Evolutionary conservation across 2,113 vertebrate genomes (phyloP), one percentile per base, ranked within the genome.

Genomic region (Macquaria ambigua): DNA sequence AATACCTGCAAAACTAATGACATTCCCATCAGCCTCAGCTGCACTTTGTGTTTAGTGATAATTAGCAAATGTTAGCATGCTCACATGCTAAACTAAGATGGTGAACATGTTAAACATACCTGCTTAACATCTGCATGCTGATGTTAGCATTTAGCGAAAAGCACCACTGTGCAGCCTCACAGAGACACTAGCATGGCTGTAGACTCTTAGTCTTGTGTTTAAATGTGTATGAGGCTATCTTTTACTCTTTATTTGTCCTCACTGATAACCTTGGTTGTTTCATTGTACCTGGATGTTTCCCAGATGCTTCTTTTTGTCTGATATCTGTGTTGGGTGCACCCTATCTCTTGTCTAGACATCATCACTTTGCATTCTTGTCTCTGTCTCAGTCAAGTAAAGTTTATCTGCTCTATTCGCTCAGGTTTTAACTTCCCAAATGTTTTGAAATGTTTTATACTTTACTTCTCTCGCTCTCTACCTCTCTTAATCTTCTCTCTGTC

Each of bases 401-500:
- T 74, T 28, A 69, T 74, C 43, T 31, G n/a, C 74, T 59, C 41
- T 48, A 2, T 80, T 79, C 31, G 7, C 3, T 79, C 31, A 18
- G 23, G 20, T 61, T 83, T 62, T 52, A 55, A 71, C 66, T 62
- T 39, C 20, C 6, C 58, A 48, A 23, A 28, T 77, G 28, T 74
- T 80, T 59, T 43, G 3, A 62, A 55, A 23, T 53, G 50, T 72
- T 53, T 68, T n/a, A 34, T 52, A 5, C 23, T 67, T 2, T 34
- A 10, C 11, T 16, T 55, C 12, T 15, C 66, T 39, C 48, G 39
- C 48, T 55, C 58, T 85, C 56, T 83, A 50, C 75, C 21, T 68
- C 50, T 52, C 67, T 52, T 84, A 10, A 87, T 75, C 67, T 23
- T 39, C 46, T 74, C 56, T 76, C 43, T 67, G 73, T 77, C 58